These are phyloP conservation scores for Tauraco erythrolophus DNA, from an alignment of 2,113 vertebrate genomes.

Conservation along the genomic window DNA sequence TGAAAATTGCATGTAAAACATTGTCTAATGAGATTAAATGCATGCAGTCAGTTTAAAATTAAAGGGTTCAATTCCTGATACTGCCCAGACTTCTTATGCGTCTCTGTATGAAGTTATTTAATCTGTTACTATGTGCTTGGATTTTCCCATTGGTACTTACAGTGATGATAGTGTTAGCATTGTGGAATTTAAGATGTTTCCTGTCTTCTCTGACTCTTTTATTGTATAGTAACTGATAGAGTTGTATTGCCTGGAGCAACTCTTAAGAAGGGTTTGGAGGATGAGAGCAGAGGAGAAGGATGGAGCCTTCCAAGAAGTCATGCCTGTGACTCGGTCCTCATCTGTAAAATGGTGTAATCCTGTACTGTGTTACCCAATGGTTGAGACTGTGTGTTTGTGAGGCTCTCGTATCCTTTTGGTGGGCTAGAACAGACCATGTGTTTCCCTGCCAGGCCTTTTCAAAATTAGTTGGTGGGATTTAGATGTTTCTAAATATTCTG, in stretches of 20 bases:
- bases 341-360: not conserved
- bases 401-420: not conserved
- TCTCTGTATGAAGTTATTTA: not conserved
- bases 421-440: fast-evolving
- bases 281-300: not conserved
- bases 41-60: not conserved
- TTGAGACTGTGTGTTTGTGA: not conserved
- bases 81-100: not conserved
- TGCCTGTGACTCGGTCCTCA: not conserved
- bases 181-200: not conserved
- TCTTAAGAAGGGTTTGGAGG: not conserved
- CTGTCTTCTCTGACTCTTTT: not conserved
- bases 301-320: not conserved
- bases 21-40: not conserved
- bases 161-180: not conserved
- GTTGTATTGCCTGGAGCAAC: not conserved
- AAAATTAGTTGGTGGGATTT: not conserved
- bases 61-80: not conserved
- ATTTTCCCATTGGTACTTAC: not conserved
- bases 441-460: not conserved
- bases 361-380: not conserved
- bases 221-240: not conserved
- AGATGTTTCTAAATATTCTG: not conserved
- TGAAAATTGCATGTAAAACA: not conserved
- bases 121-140: not conserved